These are phyloP conservation scores for Elgonia sp. DNA, from an alignment of 2,888 invertebrate species.

Conservation along the genomic window DNA sequence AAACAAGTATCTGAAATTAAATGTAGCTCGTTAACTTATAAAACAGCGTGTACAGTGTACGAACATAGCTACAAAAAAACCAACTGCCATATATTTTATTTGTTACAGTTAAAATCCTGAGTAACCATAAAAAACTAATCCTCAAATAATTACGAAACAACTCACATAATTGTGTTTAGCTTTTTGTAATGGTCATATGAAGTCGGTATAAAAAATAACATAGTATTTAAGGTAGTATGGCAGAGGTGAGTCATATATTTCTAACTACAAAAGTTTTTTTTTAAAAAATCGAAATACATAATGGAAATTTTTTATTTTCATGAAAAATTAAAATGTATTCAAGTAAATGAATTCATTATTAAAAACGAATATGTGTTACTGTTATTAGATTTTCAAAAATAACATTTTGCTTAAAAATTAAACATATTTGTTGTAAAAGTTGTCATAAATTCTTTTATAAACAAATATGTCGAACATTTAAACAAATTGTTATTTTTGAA, in stretches of 20 bases:
- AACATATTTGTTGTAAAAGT: too few relatives aligned
- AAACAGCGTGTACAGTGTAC: slow-evolving; percentile 11
- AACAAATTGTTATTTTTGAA: too few relatives aligned
- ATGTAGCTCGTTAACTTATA: slow-evolving; percentile 5
- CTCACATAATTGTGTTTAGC: slow-evolving; percentile 17
- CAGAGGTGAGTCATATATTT: background rate
- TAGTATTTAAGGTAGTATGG: background rate
- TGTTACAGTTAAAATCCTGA: slow-evolving; percentile 18
- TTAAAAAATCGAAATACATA: too few relatives aligned
- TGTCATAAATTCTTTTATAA: too few relatives aligned
- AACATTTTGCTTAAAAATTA: too few relatives aligned
- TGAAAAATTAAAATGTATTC: too few relatives aligned
- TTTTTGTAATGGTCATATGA: background rate
- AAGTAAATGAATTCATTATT: too few relatives aligned
- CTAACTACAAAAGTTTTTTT: too few relatives aligned
- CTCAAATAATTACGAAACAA: slow-evolving; percentile 32
- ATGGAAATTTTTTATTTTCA: too few relatives aligned
- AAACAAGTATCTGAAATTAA: slow-evolving; percentile 2
- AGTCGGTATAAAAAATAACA: background rate
- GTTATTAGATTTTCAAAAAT: too few relatives aligned
- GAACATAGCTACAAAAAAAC: background rate
- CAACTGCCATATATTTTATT: slow-evolving; percentile 19
- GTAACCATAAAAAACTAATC: slow-evolving; percentile 37
- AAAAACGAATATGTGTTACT: too few relatives aligned
- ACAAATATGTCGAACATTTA: too few relatives aligned